Percentiles rank a stretch among this genome's conserved stretches.
Conservation (phyloP, 2,888 invertebrate species). For the Eupithecia subumbrata region DNA sequence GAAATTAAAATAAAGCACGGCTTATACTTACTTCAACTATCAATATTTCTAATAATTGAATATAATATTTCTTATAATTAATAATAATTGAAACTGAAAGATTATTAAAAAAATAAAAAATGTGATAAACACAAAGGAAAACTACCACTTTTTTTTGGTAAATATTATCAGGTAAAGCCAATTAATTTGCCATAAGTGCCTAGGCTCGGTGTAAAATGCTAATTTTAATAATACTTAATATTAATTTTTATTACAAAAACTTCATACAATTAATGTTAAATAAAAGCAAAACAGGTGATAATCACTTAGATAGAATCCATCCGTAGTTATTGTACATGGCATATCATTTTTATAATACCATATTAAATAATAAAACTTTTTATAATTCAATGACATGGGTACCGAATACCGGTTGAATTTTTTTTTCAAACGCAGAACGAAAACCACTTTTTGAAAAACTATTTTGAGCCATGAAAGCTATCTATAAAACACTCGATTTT, state of each 20-base stretch:
- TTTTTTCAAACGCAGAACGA: not conserved
- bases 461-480: not conserved
- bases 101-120: not conserved
- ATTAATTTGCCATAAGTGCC: constrained; percentile 77
- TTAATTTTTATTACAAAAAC: constrained; percentile 1
- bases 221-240: constrained; percentile 10
- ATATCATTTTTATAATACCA: constrained; percentile 27
- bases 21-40: not conserved
- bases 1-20: not conserved
- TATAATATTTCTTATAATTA: too few species aligned
- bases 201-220: constrained; percentile 55
- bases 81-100: not conserved
- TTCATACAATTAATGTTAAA: not conserved
- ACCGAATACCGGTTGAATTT: not conserved
- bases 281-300: constrained; percentile 10
- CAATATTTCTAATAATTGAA: too few species aligned
- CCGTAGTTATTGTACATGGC: constrained; percentile 22
- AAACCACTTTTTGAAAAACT: not conserved
- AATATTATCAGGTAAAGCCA: constrained; percentile 20
- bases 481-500: not conserved
- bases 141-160: constrained; percentile 4
- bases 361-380: not conserved
- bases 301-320: constrained; percentile 19
- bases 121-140: constrained; percentile 12
- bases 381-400: not conserved